These are phyloP conservation scores for Accipiter virgatus DNA, from an alignment of 2,113 vertebrate genomes.

Conservation along the genomic window DNA sequence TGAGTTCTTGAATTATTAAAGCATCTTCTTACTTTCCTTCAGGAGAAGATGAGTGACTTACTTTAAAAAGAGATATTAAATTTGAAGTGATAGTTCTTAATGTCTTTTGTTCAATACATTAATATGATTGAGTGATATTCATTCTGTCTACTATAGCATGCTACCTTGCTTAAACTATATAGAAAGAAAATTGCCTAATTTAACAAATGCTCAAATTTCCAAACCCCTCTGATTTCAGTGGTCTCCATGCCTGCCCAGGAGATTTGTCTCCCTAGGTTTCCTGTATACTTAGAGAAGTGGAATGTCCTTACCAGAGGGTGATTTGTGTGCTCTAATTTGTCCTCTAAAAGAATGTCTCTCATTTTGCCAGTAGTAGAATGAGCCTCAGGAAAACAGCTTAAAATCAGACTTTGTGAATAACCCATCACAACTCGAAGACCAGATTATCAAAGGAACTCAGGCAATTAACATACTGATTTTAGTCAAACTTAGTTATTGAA, in stretches of 20 bases:
- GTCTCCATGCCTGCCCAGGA: neutral
- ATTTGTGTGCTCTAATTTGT: neutral
- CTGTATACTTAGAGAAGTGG: neutral
- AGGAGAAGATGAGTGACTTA: neutral
- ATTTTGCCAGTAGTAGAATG: neutral
- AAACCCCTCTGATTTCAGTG: neutral
- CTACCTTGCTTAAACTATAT: neutral
- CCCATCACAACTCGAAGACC: neutral
- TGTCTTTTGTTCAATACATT: neutral
- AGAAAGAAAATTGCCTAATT: neutral
- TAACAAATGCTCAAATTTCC: neutral
- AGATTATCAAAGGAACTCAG: neutral
- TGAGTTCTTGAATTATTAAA: conserved; percentile 44
- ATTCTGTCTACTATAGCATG: neutral
- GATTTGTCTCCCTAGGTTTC: neutral
- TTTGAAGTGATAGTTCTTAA: neutral
- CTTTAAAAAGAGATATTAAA: conserved; percentile 6
- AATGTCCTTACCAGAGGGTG: neutral
- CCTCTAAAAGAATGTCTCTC: neutral
- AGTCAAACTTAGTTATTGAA: neutral
- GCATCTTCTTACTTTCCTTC: neutral
- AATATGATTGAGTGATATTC: neutral
- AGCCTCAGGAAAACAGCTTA: neutral
- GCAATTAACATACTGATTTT: neutral
- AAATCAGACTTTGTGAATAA: neutral